A percentile compares a stretch with the other conserved stretches of the same genome.
These are phyloP conservation scores for Nipponia nippon DNA, from an alignment of 2,113 vertebrate species.

Conservation along the genomic window DNA sequence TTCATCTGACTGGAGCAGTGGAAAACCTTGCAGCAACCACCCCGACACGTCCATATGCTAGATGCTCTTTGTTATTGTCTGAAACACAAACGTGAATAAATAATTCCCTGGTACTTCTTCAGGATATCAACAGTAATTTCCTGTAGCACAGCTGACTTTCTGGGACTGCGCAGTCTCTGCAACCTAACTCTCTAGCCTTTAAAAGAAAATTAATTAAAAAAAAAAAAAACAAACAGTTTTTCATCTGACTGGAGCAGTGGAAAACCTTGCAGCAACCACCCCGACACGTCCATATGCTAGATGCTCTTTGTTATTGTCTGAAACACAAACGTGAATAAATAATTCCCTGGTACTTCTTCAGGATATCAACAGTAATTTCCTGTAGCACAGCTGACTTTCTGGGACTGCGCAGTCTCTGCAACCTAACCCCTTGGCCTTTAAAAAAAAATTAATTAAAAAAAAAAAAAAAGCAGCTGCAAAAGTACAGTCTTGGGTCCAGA, in stretches of 20 bases:
- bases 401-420: fast-evolving
- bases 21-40: neutral
- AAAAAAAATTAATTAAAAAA: neutral
- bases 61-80: neutral
- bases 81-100: neutral
- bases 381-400: neutral
- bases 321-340: neutral
- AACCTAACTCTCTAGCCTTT: neutral
- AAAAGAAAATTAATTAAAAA: neutral
- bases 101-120: neutral
- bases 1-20: neutral
- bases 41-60: fast-evolving
- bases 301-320: neutral
- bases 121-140: neutral
- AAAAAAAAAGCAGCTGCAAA: neutral
- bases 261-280: neutral
- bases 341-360: neutral
- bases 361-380: neutral
- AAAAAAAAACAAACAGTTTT: neutral
- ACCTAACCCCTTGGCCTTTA: neutral
- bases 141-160: neutral
- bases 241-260: neutral
- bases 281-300: fast-evolving
- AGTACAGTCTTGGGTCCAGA: neutral
- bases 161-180: fast-evolving